These are phyloP conservation scores for Amphimedon queenslandica DNA, from an alignment of 37 sponge, comb jelly and placozoan genomes.

Conservation along the genomic window DNA sequence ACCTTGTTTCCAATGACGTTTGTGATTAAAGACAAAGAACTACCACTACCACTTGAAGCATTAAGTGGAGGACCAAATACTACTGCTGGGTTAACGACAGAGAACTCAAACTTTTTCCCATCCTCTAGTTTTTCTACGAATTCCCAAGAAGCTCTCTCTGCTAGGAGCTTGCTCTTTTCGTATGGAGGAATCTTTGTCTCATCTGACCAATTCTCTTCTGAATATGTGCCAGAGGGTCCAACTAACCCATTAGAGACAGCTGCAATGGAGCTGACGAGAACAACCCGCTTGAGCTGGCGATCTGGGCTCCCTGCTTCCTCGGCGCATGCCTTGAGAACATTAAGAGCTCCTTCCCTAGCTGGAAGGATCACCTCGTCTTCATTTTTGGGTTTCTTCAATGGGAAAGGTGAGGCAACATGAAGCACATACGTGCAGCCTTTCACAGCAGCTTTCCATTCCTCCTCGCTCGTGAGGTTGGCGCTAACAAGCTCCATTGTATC, in stretches of 20 bases:
- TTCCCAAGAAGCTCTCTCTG: slow-evolving; percentile 89
- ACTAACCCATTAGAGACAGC: slow-evolving; percentile 60
- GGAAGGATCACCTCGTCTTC: slow-evolving; percentile 41
- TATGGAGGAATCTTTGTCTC: slow-evolving; percentile 41
- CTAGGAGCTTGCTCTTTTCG: slow-evolving; percentile 75
- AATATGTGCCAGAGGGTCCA: slow-evolving; percentile 59
- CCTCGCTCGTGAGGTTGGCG: slow-evolving; percentile 68
- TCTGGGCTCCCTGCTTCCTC: slow-evolving; percentile 59
- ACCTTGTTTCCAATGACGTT: slow-evolving; percentile 41
- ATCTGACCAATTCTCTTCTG: slow-evolving; percentile 79
- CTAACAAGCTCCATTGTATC: slow-evolving; percentile 73
- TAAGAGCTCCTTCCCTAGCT: slow-evolving; percentile 77
- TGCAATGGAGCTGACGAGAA: slow-evolving; percentile 83
- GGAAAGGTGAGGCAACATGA: slow-evolving; percentile 90
- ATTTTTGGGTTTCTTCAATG: slow-evolving; percentile 14
- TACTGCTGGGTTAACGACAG: slow-evolving; percentile 62
- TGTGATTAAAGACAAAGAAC: slow-evolving; percentile 14
- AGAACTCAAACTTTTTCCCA: slow-evolving; percentile 80
- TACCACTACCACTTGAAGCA: slow-evolving; percentile 13
- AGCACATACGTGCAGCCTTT: slow-evolving; percentile 75
- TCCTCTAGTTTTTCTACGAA: slow-evolving; percentile 39
- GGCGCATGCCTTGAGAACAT: slow-evolving; percentile 81
- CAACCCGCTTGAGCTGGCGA: slow-evolving; percentile 52
- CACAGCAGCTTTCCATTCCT: slow-evolving; percentile 80
- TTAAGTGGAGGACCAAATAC: slow-evolving; percentile 78